These are phyloP conservation scores for Hormiphora californensis DNA, from an alignment of 37 sponge, comb jelly and placozoan genomes.

Conservation along the genomic window DNA sequence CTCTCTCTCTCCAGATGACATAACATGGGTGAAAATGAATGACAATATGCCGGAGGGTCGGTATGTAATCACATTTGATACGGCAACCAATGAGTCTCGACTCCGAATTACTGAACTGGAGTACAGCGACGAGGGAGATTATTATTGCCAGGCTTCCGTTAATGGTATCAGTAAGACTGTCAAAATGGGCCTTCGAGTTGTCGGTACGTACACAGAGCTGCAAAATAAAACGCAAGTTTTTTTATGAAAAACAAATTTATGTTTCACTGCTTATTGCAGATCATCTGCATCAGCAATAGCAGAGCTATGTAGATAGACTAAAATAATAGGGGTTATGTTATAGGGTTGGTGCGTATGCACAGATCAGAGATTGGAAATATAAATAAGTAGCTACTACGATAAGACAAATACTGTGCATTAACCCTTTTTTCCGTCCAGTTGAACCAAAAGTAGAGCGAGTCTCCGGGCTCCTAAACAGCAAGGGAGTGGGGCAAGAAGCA, in stretches of 20 bases:
- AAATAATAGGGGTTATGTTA: too few species aligned
- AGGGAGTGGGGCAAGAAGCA: constrained; percentile 29
- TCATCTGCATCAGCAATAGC: too few species aligned
- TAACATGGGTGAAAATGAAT: constrained; percentile 9
- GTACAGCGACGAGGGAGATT: neutral
- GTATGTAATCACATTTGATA: neutral
- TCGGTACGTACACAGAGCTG: neutral
- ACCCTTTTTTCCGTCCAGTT: constrained; percentile 5
- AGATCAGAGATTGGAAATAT: too few species aligned
- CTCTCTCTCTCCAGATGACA: constrained; percentile 20
- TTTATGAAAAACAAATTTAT: too few species aligned
- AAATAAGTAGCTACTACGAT: too few species aligned
- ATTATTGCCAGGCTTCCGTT: neutral
- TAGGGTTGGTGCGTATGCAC: too few species aligned
- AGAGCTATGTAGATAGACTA: too few species aligned
- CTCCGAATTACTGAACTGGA: constrained; percentile 41
- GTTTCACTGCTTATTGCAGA: too few species aligned
- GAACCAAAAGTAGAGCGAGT: constrained; percentile 18
- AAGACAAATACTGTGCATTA: too few species aligned
- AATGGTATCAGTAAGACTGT: constrained; percentile 4
- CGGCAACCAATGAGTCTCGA: constrained; percentile 35
- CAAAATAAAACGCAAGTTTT: too few species aligned
- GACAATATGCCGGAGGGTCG: constrained; percentile 23
- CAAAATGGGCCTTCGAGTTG: neutral
- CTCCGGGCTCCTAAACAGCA: neutral